Conservation (phyloP, 2,888 invertebrate genomes). For the Apotomis betuletana region DNA sequence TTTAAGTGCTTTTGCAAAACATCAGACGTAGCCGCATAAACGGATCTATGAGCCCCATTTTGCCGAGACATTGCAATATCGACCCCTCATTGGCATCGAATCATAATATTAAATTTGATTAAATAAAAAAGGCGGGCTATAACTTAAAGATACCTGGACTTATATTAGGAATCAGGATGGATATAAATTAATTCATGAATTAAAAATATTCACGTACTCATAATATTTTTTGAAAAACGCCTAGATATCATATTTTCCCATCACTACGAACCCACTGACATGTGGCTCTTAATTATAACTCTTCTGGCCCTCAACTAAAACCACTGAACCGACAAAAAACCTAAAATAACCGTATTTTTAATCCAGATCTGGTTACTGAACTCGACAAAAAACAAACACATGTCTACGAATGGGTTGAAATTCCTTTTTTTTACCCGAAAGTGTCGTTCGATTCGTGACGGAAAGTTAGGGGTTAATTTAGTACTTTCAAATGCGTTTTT, state of each 20-base stretch:
- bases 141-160: too few relatives aligned
- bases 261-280: slow-evolving; percentile 41
- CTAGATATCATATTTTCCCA: slow-evolving; percentile 18
- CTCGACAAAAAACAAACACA: slow-evolving; percentile 42
- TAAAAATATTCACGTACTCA: too few relatives aligned
- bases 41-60: too few relatives aligned
- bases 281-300: slow-evolving; percentile 44
- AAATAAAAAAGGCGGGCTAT: too few relatives aligned
- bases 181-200: too few relatives aligned
- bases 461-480: slow-evolving; percentile 44
- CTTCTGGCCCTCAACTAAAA: slow-evolving; percentile 41
- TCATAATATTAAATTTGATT: too few relatives aligned
- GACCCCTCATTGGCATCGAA: too few relatives aligned
- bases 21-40: too few relatives aligned
- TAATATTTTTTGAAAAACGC: slow-evolving; percentile 1
- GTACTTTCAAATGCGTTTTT: slow-evolving; percentile 40
- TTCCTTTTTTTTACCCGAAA: slow-evolving; percentile 40
- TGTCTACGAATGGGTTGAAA: slow-evolving; percentile 45
- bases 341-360: slow-evolving; percentile 43
- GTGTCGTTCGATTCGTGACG: slow-evolving; percentile 45
- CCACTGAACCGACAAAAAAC: slow-evolving; percentile 42
- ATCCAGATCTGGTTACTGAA: slow-evolving; percentile 45
- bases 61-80: too few relatives aligned
- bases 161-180: too few relatives aligned
- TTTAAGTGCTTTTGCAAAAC: too few relatives aligned